phyloP scores from a whole-genome alignment of 2,888 invertebrate species.

The Dioctria rufipes region DNA sequence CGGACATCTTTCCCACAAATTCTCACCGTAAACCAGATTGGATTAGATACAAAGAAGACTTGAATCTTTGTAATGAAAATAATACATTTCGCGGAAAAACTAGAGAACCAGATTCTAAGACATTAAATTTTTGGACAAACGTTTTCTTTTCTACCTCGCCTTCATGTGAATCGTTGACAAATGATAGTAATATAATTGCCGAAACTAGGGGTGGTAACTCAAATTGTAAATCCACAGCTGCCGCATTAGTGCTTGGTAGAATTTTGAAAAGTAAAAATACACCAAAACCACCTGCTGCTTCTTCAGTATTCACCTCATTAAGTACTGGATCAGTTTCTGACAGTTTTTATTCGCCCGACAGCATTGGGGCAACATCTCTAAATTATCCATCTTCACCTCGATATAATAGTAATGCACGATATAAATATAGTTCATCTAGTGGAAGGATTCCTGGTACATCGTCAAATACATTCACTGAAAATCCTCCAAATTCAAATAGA shows the following conservation, averaged over 20 bases:
- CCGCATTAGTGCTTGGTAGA: constrained; percentile 48
- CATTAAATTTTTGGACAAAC: constrained; percentile 57
- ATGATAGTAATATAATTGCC: neutral
- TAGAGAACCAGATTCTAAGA: constrained; percentile 49
- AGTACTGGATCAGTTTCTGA: constrained; percentile 44
- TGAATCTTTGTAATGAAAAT: constrained; percentile 23
- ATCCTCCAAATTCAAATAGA: neutral
- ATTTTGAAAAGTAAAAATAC: constrained; percentile 52
- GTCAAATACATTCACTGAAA: neutral
- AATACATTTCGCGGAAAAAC: constrained; percentile 25
- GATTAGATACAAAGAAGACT: constrained; percentile 32
- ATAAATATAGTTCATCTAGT: constrained; percentile 16
- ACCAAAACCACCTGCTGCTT: constrained; percentile 30
- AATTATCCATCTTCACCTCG: constrained; percentile 39
- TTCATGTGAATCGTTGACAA: constrained; percentile 55
- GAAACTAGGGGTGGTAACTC: constrained; percentile 8
- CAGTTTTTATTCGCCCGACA: constrained; percentile 39
- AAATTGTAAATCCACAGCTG: constrained; percentile 33
- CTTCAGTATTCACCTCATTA: constrained; percentile 43
- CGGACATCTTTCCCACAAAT: constrained; percentile 17
- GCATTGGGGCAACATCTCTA: constrained; percentile 52
- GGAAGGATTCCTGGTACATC: constrained; percentile 4
- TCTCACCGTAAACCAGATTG: constrained; percentile 32
- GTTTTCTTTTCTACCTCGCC: constrained; percentile 56
- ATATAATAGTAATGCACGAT: constrained; percentile 19